A percentile compares a stretch with the other conserved stretches of the same genome.
These are phyloP conservation scores for Microplitis deprimator DNA, from an alignment of 2,888 invertebrate species.

Conservation along the genomic window DNA sequence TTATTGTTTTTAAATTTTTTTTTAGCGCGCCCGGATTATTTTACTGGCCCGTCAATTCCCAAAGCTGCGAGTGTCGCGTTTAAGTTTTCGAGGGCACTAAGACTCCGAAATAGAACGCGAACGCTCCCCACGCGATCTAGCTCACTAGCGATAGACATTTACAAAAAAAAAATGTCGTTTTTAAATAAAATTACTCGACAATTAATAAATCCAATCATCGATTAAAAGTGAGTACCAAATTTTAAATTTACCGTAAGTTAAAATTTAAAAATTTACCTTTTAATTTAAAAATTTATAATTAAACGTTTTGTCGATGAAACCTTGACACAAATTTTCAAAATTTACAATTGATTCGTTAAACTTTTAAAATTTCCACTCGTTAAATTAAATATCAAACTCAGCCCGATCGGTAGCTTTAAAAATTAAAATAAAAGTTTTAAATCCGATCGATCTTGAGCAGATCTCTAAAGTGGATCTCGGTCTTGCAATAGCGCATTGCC, in stretches of 20 bases:
- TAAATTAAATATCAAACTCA: too few species aligned
- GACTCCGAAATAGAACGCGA: conserved; percentile 29
- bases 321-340: conserved; percentile 1
- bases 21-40: background rate
- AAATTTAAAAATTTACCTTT: background rate
- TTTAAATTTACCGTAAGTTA: background rate
- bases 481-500: background rate
- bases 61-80: background rate
- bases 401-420: too few species aligned
- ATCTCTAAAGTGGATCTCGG: conserved; percentile 18
- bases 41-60: too few species aligned
- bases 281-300: background rate
- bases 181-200: background rate
- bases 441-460: conserved; percentile 18
- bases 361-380: too few species aligned
- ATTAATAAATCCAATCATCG: background rate
- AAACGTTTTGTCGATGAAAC: background rate
- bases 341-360: too few species aligned
- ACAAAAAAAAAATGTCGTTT: background rate
- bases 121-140: conserved; percentile 1
- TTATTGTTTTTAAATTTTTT: background rate
- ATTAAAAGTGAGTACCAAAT: background rate
- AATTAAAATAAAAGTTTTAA: too few species aligned
- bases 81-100: conserved; percentile 24
- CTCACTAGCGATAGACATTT: background rate